Percentiles rank a stretch among this genome's conserved stretches.
Conservation (phyloP, 2,113 vertebrate genomes). For the Propithecus coquereli region DNA sequence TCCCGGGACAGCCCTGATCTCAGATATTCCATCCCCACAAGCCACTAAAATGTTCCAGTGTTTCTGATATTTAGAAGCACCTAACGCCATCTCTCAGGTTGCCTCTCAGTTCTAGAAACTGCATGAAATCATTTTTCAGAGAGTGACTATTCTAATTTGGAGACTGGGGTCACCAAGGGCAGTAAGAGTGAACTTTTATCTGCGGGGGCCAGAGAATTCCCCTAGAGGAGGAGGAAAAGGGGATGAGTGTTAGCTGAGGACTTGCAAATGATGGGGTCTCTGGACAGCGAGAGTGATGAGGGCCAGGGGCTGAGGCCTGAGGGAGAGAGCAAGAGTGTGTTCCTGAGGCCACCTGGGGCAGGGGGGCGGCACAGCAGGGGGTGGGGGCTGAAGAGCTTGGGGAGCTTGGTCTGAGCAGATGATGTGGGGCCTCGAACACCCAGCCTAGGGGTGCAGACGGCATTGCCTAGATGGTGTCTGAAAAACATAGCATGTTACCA, state of each 20-base stretch:
- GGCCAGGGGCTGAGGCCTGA: neutral
- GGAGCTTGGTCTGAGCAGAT: rapidly evolving
- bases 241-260: too few species aligned
- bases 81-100: neutral
- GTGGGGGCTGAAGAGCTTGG: rapidly evolving
- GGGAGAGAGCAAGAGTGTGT: rapidly evolving
- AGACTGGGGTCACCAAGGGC: neutral
- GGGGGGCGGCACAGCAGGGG: neutral
- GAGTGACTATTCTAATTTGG: neutral
- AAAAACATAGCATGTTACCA: neutral
- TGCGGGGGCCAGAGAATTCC: neutral
- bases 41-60: neutral
- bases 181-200: neutral
- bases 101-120: neutral
- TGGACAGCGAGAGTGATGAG: neutral
- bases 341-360: rapidly evolving
- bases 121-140: neutral
- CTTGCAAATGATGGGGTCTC: rapidly evolving
- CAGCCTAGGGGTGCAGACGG: neutral
- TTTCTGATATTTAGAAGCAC: neutral
- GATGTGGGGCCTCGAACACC: too few species aligned
- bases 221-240: neutral
- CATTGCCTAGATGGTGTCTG: neutral
- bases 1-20: neutral
- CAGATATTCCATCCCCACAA: neutral